Percentiles rank a stretch among this genome's conserved stretches.
These are phyloP conservation scores for Rhodinocichla rosea DNA, from an alignment of 2,113 vertebrate species.

Conservation along the genomic window DNA sequence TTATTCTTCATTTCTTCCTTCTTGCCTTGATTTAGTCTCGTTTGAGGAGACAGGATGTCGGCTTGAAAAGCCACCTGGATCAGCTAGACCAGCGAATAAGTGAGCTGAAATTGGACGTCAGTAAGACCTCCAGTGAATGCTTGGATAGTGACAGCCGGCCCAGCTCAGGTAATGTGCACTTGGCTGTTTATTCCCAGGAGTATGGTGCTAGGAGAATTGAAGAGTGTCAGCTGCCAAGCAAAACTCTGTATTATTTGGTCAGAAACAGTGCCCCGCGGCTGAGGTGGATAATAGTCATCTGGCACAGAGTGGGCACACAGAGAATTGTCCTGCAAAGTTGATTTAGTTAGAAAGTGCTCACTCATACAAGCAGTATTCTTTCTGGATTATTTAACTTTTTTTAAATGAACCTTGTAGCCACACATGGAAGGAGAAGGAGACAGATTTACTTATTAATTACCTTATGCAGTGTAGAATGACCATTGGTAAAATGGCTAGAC, in stretches of 20 bases:
- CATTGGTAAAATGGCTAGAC: neutral
- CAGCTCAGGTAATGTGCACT: constrained; percentile 83
- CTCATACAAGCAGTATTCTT: neutral
- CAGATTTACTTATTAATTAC: neutral
- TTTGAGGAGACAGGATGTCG: constrained; percentile 84
- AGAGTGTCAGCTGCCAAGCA: neutral
- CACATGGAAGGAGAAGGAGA: neutral
- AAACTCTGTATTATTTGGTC: neutral
- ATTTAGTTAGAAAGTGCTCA: neutral
- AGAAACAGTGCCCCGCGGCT: neutral
- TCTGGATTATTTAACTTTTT: neutral
- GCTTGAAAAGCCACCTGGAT: constrained; percentile 88
- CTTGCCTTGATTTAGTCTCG: constrained; percentile 73
- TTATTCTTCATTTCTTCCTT: neutral
- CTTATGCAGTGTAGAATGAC: neutral
- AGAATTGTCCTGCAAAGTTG: neutral
- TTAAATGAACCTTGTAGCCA: neutral
- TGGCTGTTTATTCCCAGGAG: neutral
- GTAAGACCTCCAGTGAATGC: constrained; percentile 80
- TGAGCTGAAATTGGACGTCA: constrained; percentile 86
- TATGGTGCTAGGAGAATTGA: neutral
- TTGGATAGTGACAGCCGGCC: constrained; percentile 92
- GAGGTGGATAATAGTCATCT: neutral
- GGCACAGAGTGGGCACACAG: neutral
- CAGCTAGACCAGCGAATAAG: constrained; percentile 90